Evolutionary conservation across 2,113 vertebrate species (phyloP).

Genomic region (Zootoca vivipara): DNA sequence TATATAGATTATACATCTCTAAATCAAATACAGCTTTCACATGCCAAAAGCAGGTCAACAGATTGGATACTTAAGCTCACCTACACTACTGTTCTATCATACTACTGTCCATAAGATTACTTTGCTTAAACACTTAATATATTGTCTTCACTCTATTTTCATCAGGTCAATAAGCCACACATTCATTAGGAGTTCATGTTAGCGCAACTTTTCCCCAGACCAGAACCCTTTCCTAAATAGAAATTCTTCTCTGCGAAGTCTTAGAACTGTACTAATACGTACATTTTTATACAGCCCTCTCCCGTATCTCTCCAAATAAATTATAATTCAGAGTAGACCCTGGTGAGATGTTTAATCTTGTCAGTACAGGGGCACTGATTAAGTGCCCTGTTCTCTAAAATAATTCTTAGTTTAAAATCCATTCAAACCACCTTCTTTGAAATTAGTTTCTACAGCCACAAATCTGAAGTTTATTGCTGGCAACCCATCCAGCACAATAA

Average conservation of each 20-base stretch:
- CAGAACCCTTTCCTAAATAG: not conserved
- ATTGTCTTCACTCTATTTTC: not conserved
- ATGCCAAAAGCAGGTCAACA: not conserved
- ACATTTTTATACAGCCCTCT: not conserved
- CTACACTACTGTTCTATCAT: not conserved
- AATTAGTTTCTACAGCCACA: not conserved
- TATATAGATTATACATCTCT: not conserved
- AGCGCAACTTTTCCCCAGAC: no score
- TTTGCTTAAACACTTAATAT: not conserved
- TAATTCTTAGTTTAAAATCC: not conserved
- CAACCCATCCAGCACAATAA: not conserved
- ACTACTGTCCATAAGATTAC: not conserved
- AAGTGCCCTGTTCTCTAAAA: not conserved
- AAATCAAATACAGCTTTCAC: not conserved
- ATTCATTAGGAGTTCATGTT: not conserved
- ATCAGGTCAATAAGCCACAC: not conserved
- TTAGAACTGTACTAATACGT: not conserved
- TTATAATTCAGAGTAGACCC: not conserved
- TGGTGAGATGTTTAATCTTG: not conserved
- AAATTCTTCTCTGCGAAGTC: not conserved
- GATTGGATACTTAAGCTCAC: not conserved
- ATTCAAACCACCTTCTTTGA: not conserved
- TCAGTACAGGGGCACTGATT: not conserved
- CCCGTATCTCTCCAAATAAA: not conserved
- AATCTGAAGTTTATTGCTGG: not conserved